Base-by-base conservation (phyloP, 2,888 invertebrate genomes). In the Caenorhabditis sp. region DNA sequence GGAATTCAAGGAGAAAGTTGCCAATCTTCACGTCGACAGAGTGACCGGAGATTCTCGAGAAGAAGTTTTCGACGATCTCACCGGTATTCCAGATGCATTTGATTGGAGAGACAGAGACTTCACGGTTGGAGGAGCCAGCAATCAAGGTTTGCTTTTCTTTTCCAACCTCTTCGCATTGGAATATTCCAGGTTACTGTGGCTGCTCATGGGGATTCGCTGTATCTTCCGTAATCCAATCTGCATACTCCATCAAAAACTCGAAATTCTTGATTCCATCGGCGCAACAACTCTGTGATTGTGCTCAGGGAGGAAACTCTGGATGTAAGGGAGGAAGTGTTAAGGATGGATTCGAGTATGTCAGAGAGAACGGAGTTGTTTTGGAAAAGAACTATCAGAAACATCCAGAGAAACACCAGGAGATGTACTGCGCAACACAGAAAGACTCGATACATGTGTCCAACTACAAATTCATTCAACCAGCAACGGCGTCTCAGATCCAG, bases 281-380 rank as follows among this genome's bases (percentile, higher is more conserved):
- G n/a, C 74, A 74, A 47, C 74, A 74, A 51, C 24, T 74, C 16
- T 74, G 74, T 38, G 74, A 74, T 58, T 74, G 74, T 74, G 74
- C 74, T 47, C 74, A 74, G 26, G 63, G 63, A 10, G 74, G 74
- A 31, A 74, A 74, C 35, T n/a, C 56, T 1, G 74, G 74, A 24
- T 74, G 74, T 56, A 22, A 7, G 4, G 74, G 74, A 8, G 74
- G 74, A 54, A 64, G 64, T 56, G 56, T 74, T 8, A 26, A 26
- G 16, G 51, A 64, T 4, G 74, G 74, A 47, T 56, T 74, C 22
- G 64, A 74, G 35, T 74, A 74, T 56, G 41, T 74, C 24, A 64
- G 56, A 38, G 12, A 31, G 10, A 64, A 64, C 16, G 74, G 74
- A 22, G 44, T 74, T 7, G 44, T 66, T 26, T 54, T 41, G 47